These are phyloP conservation scores for Drosophila kurseongensis DNA, from an alignment of 1,140 invertebrate genomes.

Conservation along the genomic window DNA sequence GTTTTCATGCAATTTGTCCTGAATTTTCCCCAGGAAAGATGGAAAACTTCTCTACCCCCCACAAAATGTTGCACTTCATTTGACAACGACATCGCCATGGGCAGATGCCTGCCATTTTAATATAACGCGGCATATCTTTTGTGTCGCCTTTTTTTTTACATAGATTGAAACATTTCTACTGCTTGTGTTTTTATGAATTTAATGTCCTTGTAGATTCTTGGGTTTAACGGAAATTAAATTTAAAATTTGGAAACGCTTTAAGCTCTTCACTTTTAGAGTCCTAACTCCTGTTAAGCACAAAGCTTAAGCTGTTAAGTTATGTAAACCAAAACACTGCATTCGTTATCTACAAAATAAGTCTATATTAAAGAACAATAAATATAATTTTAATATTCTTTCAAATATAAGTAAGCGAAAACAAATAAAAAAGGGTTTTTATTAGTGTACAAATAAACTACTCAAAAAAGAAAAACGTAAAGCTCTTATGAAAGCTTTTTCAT, in stretches of 20 bases:
- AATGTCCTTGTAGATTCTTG: no score
- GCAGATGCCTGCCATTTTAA: conserved; percentile 14
- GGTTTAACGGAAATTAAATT: background rate
- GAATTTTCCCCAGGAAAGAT: background rate
- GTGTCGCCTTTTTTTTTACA: background rate
- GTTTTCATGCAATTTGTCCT: conserved; percentile 46
- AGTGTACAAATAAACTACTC: no score
- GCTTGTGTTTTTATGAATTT: background rate
- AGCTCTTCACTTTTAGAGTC: background rate
- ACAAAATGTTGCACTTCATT: conserved; percentile 32
- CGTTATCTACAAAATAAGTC: no score
- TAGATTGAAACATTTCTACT: conserved; percentile 16
- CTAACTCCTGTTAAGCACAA: conserved; percentile 1
- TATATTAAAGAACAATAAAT: no score
- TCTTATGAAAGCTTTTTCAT: background rate
- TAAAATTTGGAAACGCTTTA: background rate
- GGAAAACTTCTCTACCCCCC: background rate
- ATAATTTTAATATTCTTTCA: no score
- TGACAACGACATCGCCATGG: conserved; percentile 28
- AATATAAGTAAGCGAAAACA: no score
- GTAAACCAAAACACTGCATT: no score
- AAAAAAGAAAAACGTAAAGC: no score
- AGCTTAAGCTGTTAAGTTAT: background rate
- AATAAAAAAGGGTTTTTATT: no score
- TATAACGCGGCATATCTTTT: conserved; percentile 1